These are phyloP conservation scores for Chlamydotis undulata DNA, from an alignment of 2,113 vertebrate genomes.

Conservation along the genomic window DNA sequence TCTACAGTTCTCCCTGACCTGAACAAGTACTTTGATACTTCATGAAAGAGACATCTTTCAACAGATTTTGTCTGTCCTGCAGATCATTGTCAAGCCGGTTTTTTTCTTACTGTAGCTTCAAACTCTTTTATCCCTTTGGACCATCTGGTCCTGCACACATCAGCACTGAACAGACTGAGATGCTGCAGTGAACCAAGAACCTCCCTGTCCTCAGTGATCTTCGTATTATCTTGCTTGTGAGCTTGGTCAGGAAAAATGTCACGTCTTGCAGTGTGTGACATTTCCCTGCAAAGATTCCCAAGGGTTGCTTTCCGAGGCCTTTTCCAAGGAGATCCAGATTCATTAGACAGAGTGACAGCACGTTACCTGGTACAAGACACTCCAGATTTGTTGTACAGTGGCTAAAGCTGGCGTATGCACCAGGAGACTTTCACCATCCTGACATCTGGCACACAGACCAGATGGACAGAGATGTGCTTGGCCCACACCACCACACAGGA, in stretches of 20 bases:
- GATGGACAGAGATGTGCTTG: neutral
- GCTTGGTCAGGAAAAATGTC: neutral
- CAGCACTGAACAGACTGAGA: neutral
- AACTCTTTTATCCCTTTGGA: neutral
- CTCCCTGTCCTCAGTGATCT: neutral
- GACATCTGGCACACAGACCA: neutral
- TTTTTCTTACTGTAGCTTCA: neutral
- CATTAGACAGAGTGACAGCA: neutral
- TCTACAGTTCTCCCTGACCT: neutral
- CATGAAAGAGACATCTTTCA: neutral
- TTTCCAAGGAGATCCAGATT: neutral
- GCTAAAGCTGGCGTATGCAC: neutral
- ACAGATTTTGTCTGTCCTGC: neutral
- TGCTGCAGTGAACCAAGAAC: neutral
- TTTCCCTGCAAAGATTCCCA: neutral
- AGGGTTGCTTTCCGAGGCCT: neutral
- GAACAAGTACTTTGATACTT: neutral
- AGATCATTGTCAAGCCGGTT: neutral
- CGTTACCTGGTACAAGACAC: neutral
- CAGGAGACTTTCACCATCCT: neutral
- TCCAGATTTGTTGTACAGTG: neutral
- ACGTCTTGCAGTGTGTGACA: neutral
- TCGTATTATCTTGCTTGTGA: neutral
- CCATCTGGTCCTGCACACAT: neutral
- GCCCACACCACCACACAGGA: neutral